Conservation (phyloP, 1,140 invertebrate genomes). For the Leguminivora glycinivorella region DNA sequence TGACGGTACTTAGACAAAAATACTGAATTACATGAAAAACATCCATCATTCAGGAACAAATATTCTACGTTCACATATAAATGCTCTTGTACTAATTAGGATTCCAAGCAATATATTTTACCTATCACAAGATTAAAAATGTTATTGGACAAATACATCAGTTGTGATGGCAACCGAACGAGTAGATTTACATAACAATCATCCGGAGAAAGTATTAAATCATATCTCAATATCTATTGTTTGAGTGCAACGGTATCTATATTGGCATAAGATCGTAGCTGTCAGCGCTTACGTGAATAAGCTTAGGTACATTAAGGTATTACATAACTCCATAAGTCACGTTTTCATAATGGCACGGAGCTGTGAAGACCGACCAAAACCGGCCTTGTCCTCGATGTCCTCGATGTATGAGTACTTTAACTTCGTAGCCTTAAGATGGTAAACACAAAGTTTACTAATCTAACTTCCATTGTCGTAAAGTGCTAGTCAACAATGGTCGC, state of each 20-base stretch:
- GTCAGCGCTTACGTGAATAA: conserved; percentile 2
- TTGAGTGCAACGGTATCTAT: background rate
- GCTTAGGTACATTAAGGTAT: background rate
- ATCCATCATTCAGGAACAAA: no score
- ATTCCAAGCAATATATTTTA: background rate
- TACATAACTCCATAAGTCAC: conserved; percentile 24
- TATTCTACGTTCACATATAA: no score
- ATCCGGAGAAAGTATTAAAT: background rate
- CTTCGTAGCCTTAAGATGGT: background rate
- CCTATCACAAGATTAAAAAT: background rate
- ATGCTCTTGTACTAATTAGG: background rate
- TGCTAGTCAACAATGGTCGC: background rate
- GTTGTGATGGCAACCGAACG: background rate
- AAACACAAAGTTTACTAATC: conserved; percentile 8
- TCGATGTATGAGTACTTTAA: background rate
- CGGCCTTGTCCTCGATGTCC: conserved; percentile 19
- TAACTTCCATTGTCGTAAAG: background rate
- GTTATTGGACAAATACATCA: background rate
- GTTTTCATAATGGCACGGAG: background rate
- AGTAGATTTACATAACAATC: background rate
- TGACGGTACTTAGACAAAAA: no score
- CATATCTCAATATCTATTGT: background rate
- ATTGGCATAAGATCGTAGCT: background rate
- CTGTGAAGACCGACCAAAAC: conserved; percentile 7
- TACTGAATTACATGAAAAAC: no score